These are phyloP conservation scores for Clarias macrocephalus DNA, from an alignment of 2,113 vertebrate genomes.

Conservation along the genomic window DNA sequence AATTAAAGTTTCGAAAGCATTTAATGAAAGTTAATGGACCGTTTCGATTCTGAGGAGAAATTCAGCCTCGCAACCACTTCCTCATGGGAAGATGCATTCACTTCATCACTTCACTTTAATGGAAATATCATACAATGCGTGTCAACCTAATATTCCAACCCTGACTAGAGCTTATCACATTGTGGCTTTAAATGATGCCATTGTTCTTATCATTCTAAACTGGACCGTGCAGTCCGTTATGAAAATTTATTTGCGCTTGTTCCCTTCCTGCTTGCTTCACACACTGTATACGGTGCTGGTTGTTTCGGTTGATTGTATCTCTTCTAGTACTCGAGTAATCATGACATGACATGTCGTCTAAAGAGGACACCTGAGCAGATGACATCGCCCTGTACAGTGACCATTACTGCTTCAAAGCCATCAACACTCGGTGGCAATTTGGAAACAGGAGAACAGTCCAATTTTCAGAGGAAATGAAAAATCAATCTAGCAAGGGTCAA, in stretches of 20 bases:
- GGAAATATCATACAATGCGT: not conserved
- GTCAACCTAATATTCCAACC: not conserved
- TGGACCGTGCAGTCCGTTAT: not conserved
- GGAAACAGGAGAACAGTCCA: not conserved
- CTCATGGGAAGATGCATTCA: not conserved
- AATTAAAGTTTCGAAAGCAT: not conserved
- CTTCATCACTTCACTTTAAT: not conserved
- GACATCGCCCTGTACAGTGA: not conserved
- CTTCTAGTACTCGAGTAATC: not conserved
- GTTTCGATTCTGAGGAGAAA: not conserved
- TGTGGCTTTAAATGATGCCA: not conserved
- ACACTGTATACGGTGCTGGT: not conserved
- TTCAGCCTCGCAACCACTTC: not conserved
- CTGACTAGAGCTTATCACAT: not conserved
- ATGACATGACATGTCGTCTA: not conserved
- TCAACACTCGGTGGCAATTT: constrained; percentile 6
- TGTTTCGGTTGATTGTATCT: not conserved
- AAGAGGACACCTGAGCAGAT: not conserved
- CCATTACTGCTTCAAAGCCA: constrained; percentile 24
- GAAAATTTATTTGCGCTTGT: not conserved
- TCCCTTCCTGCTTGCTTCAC: not conserved
- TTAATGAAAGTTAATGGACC: not conserved
- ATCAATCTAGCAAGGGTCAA: constrained; percentile 15
- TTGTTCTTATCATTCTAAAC: not conserved
- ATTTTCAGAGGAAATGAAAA: constrained; percentile 36